Conservation (phyloP, 2,113 vertebrate species). For the Athene noctua region DNA sequence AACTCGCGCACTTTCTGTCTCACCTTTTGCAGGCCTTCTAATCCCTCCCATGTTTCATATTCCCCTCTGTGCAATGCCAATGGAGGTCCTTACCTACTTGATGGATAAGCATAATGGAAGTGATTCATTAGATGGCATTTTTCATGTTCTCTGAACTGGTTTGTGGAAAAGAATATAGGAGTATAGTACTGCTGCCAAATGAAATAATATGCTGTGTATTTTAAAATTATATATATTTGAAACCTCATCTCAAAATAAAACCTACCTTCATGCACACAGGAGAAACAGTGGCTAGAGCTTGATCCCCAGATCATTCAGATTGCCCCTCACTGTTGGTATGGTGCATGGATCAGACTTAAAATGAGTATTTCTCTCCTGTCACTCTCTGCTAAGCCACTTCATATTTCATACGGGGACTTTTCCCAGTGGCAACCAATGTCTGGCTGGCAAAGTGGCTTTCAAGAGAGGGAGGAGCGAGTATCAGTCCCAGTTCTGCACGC, state of each 20-base stretch:
- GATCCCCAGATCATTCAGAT: background rate
- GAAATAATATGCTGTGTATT: background rate
- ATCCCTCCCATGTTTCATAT: background rate
- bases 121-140: background rate
- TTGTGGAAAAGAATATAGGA: background rate
- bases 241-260: background rate
- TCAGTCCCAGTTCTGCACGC: background rate
- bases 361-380: background rate
- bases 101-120: background rate
- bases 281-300: background rate
- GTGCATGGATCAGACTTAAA: background rate
- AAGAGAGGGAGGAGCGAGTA: background rate
- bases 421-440: background rate
- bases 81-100: background rate
- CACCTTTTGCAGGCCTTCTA: background rate
- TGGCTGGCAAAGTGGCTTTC: background rate
- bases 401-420: background rate
- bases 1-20: background rate
- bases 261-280: background rate
- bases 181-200: background rate
- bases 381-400: background rate
- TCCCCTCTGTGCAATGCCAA: background rate
- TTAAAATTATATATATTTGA: background rate
- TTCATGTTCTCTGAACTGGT: background rate
- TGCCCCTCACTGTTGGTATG: background rate